These are phyloP conservation scores for Oikopleura dioica DNA, from an alignment of 23 tunicate species.

Conservation along the genomic window DNA sequence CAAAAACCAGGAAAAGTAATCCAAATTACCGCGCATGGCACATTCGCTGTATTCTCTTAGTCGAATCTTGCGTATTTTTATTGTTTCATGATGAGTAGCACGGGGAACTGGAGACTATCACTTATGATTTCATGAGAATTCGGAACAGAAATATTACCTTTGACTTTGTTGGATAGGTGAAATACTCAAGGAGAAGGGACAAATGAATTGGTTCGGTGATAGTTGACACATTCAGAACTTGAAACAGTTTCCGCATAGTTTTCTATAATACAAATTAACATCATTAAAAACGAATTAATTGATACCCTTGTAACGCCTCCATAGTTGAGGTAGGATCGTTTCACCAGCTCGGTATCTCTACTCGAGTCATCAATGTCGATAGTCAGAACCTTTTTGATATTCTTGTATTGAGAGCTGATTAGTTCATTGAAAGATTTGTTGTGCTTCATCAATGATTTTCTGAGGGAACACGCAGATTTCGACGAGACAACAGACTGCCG, in stretches of 20 bases:
- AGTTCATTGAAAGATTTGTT: neutral
- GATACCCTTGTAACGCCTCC: neutral
- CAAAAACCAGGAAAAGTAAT: constrained; percentile 1
- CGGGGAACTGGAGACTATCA: neutral
- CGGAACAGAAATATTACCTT: too few relatives aligned
- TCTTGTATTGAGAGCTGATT: neutral
- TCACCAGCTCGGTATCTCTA: neutral
- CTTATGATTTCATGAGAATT: too few relatives aligned
- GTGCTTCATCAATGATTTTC: neutral
- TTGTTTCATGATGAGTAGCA: neutral
- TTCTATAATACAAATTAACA: neutral
- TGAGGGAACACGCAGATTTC: neutral
- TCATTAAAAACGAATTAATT: neutral
- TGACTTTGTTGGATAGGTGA: neutral
- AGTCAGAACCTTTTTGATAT: neutral
- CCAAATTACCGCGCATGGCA: neutral
- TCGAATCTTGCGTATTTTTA: neutral
- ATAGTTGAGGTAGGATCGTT: neutral
- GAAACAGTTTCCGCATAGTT: too few relatives aligned
- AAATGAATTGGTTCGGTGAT: neutral
- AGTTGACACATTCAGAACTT: too few relatives aligned
- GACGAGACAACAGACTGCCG: too few relatives aligned
- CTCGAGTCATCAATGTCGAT: constrained; percentile 2
- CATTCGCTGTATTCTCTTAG: neutral
- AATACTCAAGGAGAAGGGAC: neutral